phyloP scores from a whole-genome alignment of 2,113 vertebrate genomes.

The Gasterosteus aculeatus region DNA sequence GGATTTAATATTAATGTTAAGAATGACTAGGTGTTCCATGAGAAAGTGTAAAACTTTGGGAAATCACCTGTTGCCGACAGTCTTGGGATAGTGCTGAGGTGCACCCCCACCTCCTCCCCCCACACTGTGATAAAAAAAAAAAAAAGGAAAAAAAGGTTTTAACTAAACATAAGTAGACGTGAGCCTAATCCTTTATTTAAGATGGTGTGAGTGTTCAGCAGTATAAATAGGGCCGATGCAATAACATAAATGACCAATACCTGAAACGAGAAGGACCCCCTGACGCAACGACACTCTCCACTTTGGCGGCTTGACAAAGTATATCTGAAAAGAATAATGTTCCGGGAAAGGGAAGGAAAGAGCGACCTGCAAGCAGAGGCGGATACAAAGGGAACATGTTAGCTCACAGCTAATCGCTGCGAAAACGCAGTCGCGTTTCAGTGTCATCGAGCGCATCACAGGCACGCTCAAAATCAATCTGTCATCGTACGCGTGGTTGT shows the following conservation, averaged over 20 bases:
- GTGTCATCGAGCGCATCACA: not conserved
- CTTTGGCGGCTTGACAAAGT: constrained; percentile 99
- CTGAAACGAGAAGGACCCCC: constrained; percentile 99
- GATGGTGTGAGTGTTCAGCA: not conserved
- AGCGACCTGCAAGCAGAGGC: constrained; percentile 63
- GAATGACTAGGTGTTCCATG: not conserved
- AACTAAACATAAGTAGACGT: constrained; percentile 23
- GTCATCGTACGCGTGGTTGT: rapidly evolving
- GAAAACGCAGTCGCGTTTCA: not conserved
- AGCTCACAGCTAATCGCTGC: not conserved
- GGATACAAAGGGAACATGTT: not conserved
- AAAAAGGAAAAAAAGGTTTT: constrained; percentile 14
- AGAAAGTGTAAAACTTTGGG: constrained; percentile 10
- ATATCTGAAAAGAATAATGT: constrained; percentile 96
- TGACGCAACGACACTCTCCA: constrained; percentile 99
- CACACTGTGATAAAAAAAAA: constrained; percentile 83
- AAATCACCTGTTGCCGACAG: constrained; percentile 96
- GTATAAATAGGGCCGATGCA: not conserved
- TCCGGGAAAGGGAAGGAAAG: constrained; percentile 88
- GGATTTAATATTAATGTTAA: not conserved
- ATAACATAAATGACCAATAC: constrained; percentile 66
- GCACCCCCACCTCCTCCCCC: constrained; percentile 99
- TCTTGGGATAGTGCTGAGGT: constrained; percentile 99
- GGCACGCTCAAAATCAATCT: rapidly evolving
- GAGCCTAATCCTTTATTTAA: constrained; percentile 6